Evolutionary conservation across 2,888 invertebrate species (phyloP), one percentile per base, ranked within the genome.

Genomic region (Hyppa rectilinea): DNA sequence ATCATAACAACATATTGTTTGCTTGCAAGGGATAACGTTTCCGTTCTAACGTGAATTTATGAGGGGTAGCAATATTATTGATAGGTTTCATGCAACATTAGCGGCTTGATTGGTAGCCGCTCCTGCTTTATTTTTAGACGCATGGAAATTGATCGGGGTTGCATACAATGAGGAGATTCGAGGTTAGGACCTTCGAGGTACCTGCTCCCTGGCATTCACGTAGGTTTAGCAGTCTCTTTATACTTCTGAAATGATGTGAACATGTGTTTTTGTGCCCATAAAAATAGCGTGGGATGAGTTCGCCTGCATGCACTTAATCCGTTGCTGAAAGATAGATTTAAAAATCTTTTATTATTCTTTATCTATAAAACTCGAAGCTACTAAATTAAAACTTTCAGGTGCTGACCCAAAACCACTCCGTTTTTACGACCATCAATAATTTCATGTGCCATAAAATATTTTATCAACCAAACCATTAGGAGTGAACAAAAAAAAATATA

Each of bases 81-180:
- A 91, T 91, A 90, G 90, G 89, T 87, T 89, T 88, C 87, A 90
- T 91, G 90, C 88, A 88, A 92, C 90, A 93, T 93, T 94, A 92
- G 90, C 87, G 75, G 74, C 85, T 85, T 87, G 90, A 90, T 90
- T 90, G 88, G 89, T 88, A 80, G 84, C 76, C 38, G 71, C 64
- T 75, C 75, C 56, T 67, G 67, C 83, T 85, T 79, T 83, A 82
- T 83, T 85, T 85, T 83, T 81, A 55, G 75, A 64, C n/a, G 40
- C 69, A 38, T 63, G 64, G 60, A 76, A 75, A 80, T 82, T 81
- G 69, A 80, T 78, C 55, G 59, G 50, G 55, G 43, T 34, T 83
- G 72, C 70, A 76, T 75, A 65, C 53, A 63, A 63, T 47, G 12
- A 58, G n/a, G 38, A 45, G 14, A 23, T 53, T 62, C 26, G 2